phyloP scores from a whole-genome alignment of 2,888 invertebrate species.

The Caenorhabditis angaria region DNA sequence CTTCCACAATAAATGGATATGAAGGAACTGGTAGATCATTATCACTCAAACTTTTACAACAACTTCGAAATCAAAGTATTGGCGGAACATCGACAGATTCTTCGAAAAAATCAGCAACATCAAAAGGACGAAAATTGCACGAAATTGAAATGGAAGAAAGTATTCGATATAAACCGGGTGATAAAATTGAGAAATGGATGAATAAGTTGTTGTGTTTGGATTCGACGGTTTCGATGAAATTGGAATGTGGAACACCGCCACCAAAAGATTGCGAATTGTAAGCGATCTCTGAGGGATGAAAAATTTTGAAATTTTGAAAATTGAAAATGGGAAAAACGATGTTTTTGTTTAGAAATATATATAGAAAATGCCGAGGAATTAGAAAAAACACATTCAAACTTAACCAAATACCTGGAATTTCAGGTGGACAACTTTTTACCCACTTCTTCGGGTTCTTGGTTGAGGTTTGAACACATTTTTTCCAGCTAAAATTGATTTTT shows the following conservation, averaged over 20 bases:
- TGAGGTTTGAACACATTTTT: conserved; percentile 8
- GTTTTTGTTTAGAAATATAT: too few relatives aligned
- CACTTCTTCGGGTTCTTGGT: too few relatives aligned
- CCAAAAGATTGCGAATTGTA: conserved; percentile 86
- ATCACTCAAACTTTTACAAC: conserved; percentile 90
- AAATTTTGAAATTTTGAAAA: too few relatives aligned
- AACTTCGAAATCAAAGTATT: conserved; percentile 78
- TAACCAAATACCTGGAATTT: too few relatives aligned
- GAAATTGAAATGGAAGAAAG: conserved; percentile 86
- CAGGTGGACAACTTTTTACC: too few relatives aligned
- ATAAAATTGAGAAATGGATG: conserved; percentile 85
- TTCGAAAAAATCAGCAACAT: conserved; percentile 37
- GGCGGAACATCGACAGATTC: conserved; percentile 44
- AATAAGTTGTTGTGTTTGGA: conserved; percentile 89
- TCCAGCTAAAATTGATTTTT: too few relatives aligned
- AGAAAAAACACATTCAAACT: too few relatives aligned
- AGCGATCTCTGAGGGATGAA: too few relatives aligned
- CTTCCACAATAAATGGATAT: conserved; percentile 93
- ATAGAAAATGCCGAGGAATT: too few relatives aligned
- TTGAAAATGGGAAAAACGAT: too few relatives aligned
- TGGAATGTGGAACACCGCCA: conserved; percentile 83
- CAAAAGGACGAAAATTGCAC: conserved; percentile 72
- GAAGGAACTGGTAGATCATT: conserved; percentile 89
- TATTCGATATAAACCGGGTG: conserved; percentile 84
- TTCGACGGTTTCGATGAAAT: conserved; percentile 74